Evolutionary conservation across 2,888 invertebrate genomes (phyloP).

Genomic region (Hemicrepidius hirtus): DNA sequence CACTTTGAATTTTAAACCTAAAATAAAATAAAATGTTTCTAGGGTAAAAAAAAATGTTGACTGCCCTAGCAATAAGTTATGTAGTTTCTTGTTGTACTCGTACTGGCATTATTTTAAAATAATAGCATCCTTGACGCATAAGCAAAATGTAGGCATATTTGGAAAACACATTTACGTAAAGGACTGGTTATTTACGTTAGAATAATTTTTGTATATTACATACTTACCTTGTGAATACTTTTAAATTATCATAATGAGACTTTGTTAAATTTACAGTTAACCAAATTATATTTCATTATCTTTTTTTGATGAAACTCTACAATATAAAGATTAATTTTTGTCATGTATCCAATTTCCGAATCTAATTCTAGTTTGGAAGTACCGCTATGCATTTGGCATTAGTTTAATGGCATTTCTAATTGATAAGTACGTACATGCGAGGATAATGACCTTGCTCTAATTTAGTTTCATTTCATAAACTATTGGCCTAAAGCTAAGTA

Average conservation of each 20-base stretch:
- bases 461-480: constrained; percentile 64
- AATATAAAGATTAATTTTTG: constrained; percentile 3
- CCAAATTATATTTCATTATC: background rate
- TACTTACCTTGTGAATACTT: too few species aligned
- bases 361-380: constrained; percentile 4
- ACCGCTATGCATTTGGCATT: constrained; percentile 37
- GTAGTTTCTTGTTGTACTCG: too few species aligned
- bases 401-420: constrained; percentile 44
- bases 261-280: background rate
- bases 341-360: constrained; percentile 18
- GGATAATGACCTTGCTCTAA: constrained; percentile 69
- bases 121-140: too few species aligned
- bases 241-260: background rate
- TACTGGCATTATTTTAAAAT: too few species aligned
- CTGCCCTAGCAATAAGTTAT: too few species aligned
- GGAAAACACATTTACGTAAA: too few species aligned
- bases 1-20: too few species aligned
- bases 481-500: constrained; percentile 59
- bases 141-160: too few species aligned
- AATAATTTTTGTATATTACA: too few species aligned
- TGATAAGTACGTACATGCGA: constrained; percentile 49
- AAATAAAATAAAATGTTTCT: too few species aligned
- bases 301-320: background rate
- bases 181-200: too few species aligned
- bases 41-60: too few species aligned